A percentile compares a stretch with the other conserved stretches of the same genome.
phyloP scores from a whole-genome alignment of 2,888 invertebrate species.

The Drosophila ezoana region DNA sequence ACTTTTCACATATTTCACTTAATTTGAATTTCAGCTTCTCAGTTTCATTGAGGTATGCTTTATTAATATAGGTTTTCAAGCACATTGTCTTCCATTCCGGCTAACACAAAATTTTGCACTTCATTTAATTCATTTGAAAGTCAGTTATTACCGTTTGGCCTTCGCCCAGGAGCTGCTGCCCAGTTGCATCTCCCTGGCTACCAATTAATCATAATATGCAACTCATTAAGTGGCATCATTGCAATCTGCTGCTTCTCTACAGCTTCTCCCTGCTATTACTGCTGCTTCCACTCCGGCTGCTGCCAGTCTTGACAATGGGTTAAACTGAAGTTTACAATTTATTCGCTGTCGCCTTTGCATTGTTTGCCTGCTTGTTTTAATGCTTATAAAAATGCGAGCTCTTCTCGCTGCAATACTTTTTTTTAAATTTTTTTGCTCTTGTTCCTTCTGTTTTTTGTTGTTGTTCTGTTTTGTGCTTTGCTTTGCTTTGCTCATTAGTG shows the following conservation, averaged over 20 bases:
- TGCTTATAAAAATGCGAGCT: slow-evolving; percentile 22
- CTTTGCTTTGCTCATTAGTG: slow-evolving; percentile 34
- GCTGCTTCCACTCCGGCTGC: neutral
- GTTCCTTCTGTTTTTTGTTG: neutral
- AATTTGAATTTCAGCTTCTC: too few relatives aligned
- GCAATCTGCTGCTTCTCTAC: slow-evolving; percentile 39
- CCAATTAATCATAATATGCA: slow-evolving; percentile 63
- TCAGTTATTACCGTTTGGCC: slow-evolving; percentile 14
- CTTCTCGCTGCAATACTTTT: neutral
- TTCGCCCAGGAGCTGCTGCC: neutral
- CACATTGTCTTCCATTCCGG: neutral
- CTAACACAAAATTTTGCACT: slow-evolving; percentile 18
- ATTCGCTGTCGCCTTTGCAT: slow-evolving; percentile 45
- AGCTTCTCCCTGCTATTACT: neutral
- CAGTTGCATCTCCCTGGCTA: slow-evolving; percentile 12
- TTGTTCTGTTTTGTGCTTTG: slow-evolving; percentile 2
- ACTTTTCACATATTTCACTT: too few relatives aligned
- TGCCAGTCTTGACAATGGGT: slow-evolving; percentile 19
- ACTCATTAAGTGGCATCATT: slow-evolving; percentile 59
- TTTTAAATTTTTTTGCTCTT: slow-evolving; percentile 4
- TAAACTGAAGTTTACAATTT: slow-evolving; percentile 42
- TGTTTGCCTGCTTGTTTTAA: slow-evolving; percentile 46
- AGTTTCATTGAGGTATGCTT: neutral
- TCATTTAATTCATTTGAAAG: slow-evolving; percentile 32
- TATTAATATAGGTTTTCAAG: too few relatives aligned